Conservation (phyloP, 2,888 invertebrate genomes). For the Drosophila putrida region DNA sequence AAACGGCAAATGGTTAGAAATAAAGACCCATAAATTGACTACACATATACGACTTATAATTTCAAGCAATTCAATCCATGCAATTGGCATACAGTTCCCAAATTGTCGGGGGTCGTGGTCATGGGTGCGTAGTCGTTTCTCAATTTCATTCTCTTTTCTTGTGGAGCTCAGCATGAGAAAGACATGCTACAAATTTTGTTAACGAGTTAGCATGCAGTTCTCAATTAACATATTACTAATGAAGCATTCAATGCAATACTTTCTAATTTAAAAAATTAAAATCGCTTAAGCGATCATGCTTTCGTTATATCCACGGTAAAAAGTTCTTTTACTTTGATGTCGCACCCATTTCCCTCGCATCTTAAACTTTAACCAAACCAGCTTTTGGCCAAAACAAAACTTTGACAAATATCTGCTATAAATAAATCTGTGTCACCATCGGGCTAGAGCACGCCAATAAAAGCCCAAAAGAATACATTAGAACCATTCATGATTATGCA, state of each 20-base stretch:
- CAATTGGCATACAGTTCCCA: constrained; percentile 6
- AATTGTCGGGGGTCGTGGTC: constrained; percentile 5
- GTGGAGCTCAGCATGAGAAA: constrained; percentile 35
- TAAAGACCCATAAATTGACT: constrained; percentile 61
- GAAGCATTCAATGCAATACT: constrained; percentile 29
- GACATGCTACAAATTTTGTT: constrained; percentile 2
- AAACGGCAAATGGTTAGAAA: constrained; percentile 46
- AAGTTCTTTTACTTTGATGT: constrained; percentile 26
- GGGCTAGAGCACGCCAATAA: constrained; percentile 28
- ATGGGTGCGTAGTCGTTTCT: constrained; percentile 35
- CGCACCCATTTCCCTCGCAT: constrained; percentile 60
- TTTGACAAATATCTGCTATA: constrained; percentile 60
- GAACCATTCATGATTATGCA: constrained; percentile 70
- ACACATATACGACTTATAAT: constrained; percentile 58
- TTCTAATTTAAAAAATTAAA: constrained; percentile 21
- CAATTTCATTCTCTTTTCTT: constrained; percentile 36
- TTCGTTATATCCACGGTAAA: constrained; percentile 27
- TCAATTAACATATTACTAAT: constrained; percentile 31
- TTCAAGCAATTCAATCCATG: constrained; percentile 35
- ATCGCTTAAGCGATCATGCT: not conserved
- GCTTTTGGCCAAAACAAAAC: constrained; percentile 49
- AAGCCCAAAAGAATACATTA: constrained; percentile 51
- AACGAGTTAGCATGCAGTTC: constrained; percentile 22
- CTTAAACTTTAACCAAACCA: constrained; percentile 36
- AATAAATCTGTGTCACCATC: constrained; percentile 74